Conservation (phyloP, 2,888 invertebrate species). For the Lumbricus terrestris region DNA sequence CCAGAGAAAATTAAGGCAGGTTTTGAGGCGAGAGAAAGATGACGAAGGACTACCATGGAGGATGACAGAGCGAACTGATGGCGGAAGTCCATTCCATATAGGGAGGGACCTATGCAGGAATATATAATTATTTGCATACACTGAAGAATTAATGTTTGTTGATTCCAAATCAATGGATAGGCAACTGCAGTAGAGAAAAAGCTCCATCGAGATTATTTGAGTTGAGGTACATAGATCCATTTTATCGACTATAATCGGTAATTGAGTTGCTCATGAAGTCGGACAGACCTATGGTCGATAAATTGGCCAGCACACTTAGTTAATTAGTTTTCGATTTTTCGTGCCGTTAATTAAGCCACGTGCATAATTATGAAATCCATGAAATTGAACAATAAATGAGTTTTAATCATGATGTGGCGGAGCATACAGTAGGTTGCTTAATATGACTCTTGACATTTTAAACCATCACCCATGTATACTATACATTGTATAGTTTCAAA, state of each 20-base stretch:
- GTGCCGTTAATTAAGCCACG: background rate
- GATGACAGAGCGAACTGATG: no score
- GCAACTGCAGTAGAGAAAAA: background rate
- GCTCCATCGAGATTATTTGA: background rate
- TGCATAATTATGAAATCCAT: background rate
- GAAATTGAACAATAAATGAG: background rate
- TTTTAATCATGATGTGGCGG: background rate
- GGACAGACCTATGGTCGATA: background rate
- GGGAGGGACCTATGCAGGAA: no score
- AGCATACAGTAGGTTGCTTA: background rate
- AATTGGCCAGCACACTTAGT: background rate
- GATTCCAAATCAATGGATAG: background rate
- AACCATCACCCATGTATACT: no score
- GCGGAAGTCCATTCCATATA: no score
- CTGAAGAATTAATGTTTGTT: background rate
- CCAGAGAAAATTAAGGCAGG: no score
- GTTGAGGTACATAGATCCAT: background rate
- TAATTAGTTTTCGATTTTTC: no score
- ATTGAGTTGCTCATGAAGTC: background rate
- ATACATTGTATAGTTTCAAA: background rate
- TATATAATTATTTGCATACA: background rate
- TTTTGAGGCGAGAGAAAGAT: no score
- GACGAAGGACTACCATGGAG: no score
- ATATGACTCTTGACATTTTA: background rate
- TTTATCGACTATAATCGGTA: background rate